Base-by-base conservation (phyloP, 2,113 vertebrate genomes). In the Monarcha castaneiventris region DNA sequence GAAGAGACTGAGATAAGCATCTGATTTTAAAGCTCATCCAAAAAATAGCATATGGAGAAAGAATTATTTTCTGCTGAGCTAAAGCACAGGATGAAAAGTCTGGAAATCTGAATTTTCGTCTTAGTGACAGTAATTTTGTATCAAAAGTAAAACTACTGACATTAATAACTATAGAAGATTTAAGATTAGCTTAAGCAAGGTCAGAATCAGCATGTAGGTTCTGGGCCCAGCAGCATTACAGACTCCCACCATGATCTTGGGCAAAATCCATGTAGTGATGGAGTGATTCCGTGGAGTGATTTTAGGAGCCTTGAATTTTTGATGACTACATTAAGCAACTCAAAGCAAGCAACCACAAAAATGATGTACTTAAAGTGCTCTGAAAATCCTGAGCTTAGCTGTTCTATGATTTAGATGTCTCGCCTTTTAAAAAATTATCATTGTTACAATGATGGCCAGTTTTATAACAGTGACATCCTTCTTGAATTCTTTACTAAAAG, bases 241-340 rank as follows among this genome's bases (percentile, higher is more conserved):
- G 49, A 49, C 68, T 90, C 94, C 83, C 93, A 92, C 73, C 16
- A 83, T 84, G 85, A 95, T 93, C 88, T 96, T 93, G 88, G 92
- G 79, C 79, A 93, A 93, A 95, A 77, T 96, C 94, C 94, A 96
- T 44, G 51, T 5, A 87, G 51, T 51, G 69, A 80, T 87, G 92
- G 79, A 93, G 79, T 33, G 77, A 94, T 71, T 96, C 83, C 95
- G 86, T 49, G 89, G 80, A 87, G 96, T 46, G 94, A 96, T 95
- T 97, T 97, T 95, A 96, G 88, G 93, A 94, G 92, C 44, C 92
- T 92, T 95, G 95, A 90, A 95, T 97, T 96, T 96, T 94, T 92
- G 90, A 95, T 95, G 73, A 84, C 85, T 92, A 89, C 85, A 94
- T 97, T 96, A 97, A 95, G 83, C 64, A 96, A 94, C 73, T 92